phyloP scores from a whole-genome alignment of 2,797 vertebrate genomes.

The Parauchenoglanis punctatus region DNA sequence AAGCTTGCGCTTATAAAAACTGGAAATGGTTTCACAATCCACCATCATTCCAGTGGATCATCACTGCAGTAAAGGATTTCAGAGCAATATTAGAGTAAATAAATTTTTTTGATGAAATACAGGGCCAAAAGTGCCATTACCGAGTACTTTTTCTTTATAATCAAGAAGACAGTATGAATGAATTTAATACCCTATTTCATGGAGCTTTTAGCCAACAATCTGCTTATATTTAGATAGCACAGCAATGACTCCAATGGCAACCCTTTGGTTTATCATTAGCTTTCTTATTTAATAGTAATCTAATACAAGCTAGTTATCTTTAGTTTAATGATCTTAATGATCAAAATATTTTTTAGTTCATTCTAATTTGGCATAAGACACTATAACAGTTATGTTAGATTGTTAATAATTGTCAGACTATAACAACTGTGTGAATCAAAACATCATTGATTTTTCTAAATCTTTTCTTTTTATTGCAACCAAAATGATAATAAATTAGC shows the following conservation, averaged over 20 bases:
- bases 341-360: neutral
- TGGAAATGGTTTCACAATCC: neutral
- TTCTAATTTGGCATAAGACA: neutral
- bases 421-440: neutral
- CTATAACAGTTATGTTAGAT: neutral
- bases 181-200: neutral
- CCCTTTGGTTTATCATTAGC: neutral
- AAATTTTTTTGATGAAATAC: neutral
- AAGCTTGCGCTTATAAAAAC: slow-evolving; percentile 9
- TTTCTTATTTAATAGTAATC: neutral
- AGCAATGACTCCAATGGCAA: neutral
- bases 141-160: neutral
- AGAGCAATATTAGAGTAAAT: neutral
- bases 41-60: neutral
- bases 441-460: neutral
- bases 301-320: neutral
- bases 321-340: neutral
- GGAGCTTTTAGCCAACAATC: neutral
- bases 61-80: neutral
- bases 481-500: neutral
- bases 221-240: neutral
- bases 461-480: neutral
- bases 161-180: neutral
- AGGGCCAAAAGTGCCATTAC: neutral
- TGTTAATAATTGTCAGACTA: no score